Evolutionary conservation across 1,140 invertebrate genomes (phyloP).

Genomic region (Heliconius melpomene): DNA sequence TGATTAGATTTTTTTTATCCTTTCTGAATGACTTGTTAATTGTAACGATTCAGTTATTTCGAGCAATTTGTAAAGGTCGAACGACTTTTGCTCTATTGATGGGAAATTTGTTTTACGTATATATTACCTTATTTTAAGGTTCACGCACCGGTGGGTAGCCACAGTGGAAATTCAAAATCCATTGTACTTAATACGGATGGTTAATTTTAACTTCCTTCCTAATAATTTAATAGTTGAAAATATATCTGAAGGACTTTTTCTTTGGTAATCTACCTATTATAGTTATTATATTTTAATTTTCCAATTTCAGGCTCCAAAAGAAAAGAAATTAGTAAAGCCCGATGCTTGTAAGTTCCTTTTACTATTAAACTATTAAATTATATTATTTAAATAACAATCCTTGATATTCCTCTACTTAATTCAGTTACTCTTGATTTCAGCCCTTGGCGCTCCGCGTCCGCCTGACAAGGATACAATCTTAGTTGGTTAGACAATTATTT

Average conservation of each 20-base stretch:
- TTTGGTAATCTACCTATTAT: not conserved
- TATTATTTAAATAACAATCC: not conserved
- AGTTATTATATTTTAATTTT: not conserved
- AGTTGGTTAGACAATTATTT: conserved; percentile 46
- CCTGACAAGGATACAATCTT: conserved; percentile 49
- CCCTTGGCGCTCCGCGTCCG: conserved; percentile 12
- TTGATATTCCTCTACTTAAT: not conserved
- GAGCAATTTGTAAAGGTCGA: conserved; percentile 5
- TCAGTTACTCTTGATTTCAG: conserved; percentile 33
- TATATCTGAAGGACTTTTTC: not conserved
- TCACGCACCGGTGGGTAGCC: not conserved
- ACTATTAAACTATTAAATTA: not conserved
- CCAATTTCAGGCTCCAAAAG: conserved; percentile 32
- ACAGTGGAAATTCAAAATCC: not conserved
- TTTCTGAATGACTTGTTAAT: not conserved
- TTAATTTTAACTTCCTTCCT: not conserved
- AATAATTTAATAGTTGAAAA: not conserved
- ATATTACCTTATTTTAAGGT: not conserved
- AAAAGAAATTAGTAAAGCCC: conserved; percentile 39
- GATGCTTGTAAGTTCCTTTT: conserved; percentile 42
- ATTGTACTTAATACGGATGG: not conserved
- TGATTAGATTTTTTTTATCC: not conserved
- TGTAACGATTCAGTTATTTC: conserved; percentile 9
- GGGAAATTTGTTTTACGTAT: conserved; percentile 4
- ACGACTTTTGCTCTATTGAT: conserved; percentile 1